A percentile compares a stretch with the other conserved stretches of the same genome.
Conservation (phyloP, 1,140 invertebrate species). For the Eriosoma lanigerum region DNA sequence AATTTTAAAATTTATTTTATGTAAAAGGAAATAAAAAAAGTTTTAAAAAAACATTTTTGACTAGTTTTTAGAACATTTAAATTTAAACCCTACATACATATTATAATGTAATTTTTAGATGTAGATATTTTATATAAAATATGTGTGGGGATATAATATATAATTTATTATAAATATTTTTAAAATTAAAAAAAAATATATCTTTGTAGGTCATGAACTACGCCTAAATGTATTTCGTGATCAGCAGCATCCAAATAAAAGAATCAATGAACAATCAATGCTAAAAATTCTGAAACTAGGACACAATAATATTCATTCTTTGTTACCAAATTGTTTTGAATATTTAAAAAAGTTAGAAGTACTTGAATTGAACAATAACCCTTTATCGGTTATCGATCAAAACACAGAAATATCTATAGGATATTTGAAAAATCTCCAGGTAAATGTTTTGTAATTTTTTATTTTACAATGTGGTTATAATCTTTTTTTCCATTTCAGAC, state of each 20-base stretch:
- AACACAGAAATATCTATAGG: constrained; percentile 23
- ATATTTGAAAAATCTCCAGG: constrained; percentile 21
- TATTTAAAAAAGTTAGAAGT: constrained; percentile 21
- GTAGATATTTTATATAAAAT: too few species aligned
- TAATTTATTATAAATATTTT: too few species aligned
- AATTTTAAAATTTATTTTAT: too few species aligned
- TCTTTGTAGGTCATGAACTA: constrained; percentile 27
- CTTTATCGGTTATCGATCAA: constrained; percentile 28
- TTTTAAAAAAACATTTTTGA: too few species aligned
- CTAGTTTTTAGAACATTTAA: too few species aligned
- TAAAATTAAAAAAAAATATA: background rate
- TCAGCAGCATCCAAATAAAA: background rate
- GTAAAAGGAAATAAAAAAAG: too few species aligned
- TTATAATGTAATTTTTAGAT: too few species aligned
- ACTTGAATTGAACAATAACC: constrained; percentile 30
- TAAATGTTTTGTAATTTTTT: background rate
- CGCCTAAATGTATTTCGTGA: background rate
- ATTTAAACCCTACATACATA: too few species aligned
- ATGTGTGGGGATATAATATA: too few species aligned
- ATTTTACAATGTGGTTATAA: background rate
- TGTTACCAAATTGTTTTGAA: constrained; percentile 15
- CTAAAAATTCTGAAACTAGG: constrained; percentile 12
- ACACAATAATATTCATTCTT: constrained; percentile 18
- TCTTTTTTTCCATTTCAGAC: background rate
- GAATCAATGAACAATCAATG: background rate